Percentiles rank a stretch among this genome's conserved stretches.
Evolutionary conservation across 1,140 invertebrate species (phyloP).

Genomic region (Bathynomus jamesi): DNA sequence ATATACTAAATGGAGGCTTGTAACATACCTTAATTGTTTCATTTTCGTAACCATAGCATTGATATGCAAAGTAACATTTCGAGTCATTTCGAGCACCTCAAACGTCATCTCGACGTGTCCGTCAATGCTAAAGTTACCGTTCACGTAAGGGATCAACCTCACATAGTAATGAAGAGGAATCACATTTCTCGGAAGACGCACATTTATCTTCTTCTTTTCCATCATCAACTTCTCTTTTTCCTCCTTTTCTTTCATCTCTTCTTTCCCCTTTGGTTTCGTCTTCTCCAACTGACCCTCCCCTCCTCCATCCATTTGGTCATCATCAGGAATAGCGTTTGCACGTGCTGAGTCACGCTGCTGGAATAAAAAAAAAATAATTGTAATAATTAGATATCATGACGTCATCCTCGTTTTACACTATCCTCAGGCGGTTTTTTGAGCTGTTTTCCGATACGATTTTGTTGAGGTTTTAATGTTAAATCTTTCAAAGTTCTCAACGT

Average conservation of each 20-base stretch:
- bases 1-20: background rate
- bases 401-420: too few relatives aligned
- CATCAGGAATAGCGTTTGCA: too few relatives aligned
- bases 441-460: too few relatives aligned
- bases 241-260: background rate
- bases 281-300: too few relatives aligned
- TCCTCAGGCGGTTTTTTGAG: too few relatives aligned
- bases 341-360: too few relatives aligned
- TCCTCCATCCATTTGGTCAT: too few relatives aligned
- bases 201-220: background rate
- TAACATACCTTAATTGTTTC: conserved; percentile 17
- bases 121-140: background rate
- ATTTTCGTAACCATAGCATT: conserved; percentile 19
- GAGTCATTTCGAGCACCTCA: background rate
- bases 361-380: too few relatives aligned
- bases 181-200: background rate
- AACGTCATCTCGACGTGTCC: conserved; percentile 11
- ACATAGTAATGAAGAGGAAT: background rate
- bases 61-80: conserved; percentile 25
- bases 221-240: background rate
- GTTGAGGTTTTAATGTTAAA: too few relatives aligned
- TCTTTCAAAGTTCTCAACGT: too few relatives aligned
- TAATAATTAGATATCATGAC: too few relatives aligned
- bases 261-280: too few relatives aligned
- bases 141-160: conserved; percentile 1